Evolutionary conservation across 2,113 vertebrate species (phyloP), one percentile per base, ranked within the genome.

Genomic region (Bufo bufo): DNA sequence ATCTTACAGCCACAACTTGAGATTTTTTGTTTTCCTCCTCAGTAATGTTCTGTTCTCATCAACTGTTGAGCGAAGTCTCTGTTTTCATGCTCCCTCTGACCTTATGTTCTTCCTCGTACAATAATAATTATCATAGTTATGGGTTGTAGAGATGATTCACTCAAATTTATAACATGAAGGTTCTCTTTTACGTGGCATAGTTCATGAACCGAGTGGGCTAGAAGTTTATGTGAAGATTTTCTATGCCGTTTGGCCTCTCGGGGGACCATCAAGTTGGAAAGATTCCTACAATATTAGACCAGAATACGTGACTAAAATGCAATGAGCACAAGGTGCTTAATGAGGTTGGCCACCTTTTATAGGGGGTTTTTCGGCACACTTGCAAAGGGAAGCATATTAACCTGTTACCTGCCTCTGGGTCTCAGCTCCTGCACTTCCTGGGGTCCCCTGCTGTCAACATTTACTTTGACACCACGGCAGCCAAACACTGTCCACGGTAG

Each of bases 41-140:
- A 0, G 33, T 33, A 43, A 6, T 43, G n/a, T 43, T 80, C n/a
- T 56, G 78, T 33, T 80, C 6, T 58, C 23, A 17, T 77, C 47
- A 84, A 9, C 7, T 71, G 49, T 71, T 17, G 10, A 58, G 65
- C 13, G 13, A 84, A 85, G 4, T 59, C 12, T 52, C 7, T 72
- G 69, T 71, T 74, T 85, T 58, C 6, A 3, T 74, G 66, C 69
- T 75, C 50, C 4, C 6, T 45, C 13, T 75, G 83, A 74, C 83
- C 83, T 85, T 85, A 33, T 58, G 83, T 58, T 74, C 83, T 85
- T 54, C 83, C 8, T 43, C 33, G 66, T 85, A 85, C 50, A 85
- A 74, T 56, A 75, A 85, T 20, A 56, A 74, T 74, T 85, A 69
- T 85, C 47, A 52, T 12, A 47, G 66, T 74, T 54, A 74, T 59